phyloP scores from a whole-genome alignment of 2,888 invertebrate genomes.

The Limenitis camilla region DNA sequence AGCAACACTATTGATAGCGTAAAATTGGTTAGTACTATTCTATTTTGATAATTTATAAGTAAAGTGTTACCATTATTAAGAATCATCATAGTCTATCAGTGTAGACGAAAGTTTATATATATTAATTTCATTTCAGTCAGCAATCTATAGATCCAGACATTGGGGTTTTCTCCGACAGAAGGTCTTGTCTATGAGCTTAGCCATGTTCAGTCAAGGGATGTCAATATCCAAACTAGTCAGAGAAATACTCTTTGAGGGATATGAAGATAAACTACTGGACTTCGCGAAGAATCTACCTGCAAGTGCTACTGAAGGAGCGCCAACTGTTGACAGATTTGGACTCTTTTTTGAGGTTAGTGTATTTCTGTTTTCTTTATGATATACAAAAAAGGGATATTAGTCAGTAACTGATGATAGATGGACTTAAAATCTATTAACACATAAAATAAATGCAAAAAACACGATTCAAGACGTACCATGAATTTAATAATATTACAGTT shows the following conservation, averaged over 20 bases:
- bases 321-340: slow-evolving; percentile 85
- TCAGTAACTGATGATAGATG: too few species aligned
- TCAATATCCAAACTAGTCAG: slow-evolving; percentile 77
- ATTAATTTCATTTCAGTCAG: slow-evolving; percentile 71
- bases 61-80: too few species aligned
- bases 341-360: slow-evolving; percentile 81
- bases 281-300: slow-evolving; percentile 76
- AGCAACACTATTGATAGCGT: too few species aligned
- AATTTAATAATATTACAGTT: too few species aligned
- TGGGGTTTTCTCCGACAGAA: slow-evolving; percentile 75
- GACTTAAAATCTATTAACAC: too few species aligned
- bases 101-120: too few species aligned
- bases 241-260: slow-evolving; percentile 86
- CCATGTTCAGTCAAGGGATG: slow-evolving; percentile 71
- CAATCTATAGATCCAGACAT: slow-evolving; percentile 73
- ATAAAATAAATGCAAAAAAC: too few species aligned
- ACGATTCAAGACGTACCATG: too few species aligned
- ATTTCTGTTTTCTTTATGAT: not conserved
- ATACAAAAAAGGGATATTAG: too few species aligned
- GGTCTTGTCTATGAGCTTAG: slow-evolving; percentile 75
- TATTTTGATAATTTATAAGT: too few species aligned
- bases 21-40: too few species aligned
- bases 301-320: slow-evolving; percentile 70
- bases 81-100: too few species aligned
- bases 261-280: slow-evolving; percentile 81